phyloP scores from a whole-genome alignment of 1,140 invertebrate species.

The Trinorchestia longiramus region DNA sequence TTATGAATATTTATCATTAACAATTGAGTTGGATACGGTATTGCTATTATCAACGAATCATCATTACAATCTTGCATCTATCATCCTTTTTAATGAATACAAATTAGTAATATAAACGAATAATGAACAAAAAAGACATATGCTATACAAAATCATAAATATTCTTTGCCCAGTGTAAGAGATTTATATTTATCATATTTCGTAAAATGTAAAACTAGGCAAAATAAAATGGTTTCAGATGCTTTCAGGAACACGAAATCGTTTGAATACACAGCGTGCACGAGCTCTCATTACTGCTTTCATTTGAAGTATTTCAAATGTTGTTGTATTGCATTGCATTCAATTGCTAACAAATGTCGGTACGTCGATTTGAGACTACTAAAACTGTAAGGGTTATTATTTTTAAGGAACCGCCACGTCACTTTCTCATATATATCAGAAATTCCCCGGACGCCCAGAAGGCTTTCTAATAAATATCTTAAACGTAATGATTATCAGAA shows the following conservation, averaged over 20 bases:
- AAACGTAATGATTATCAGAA: background rate
- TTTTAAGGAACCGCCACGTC: too few species aligned
- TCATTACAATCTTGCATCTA: background rate
- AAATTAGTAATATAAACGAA: background rate
- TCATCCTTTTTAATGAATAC: background rate
- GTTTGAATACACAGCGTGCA: background rate
- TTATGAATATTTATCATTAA: too few species aligned
- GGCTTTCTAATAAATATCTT: background rate
- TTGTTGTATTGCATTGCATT: background rate
- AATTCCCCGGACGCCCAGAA: background rate
- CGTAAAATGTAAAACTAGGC: background rate
- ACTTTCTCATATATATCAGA: background rate
- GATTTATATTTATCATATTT: background rate
- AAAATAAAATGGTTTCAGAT: background rate
- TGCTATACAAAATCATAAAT: background rate
- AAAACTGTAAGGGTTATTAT: background rate
- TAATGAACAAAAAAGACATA: background rate
- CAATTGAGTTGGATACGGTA: too few species aligned
- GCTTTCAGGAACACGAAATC: background rate
- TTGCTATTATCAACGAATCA: too few species aligned
- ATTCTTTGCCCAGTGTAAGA: background rate
- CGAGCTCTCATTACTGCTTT: background rate
- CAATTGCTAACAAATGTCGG: background rate
- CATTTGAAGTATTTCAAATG: background rate
- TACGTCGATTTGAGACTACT: background rate